Base-by-base conservation (phyloP, 2,113 vertebrate genomes). In the Oryzias javanicus region DNA sequence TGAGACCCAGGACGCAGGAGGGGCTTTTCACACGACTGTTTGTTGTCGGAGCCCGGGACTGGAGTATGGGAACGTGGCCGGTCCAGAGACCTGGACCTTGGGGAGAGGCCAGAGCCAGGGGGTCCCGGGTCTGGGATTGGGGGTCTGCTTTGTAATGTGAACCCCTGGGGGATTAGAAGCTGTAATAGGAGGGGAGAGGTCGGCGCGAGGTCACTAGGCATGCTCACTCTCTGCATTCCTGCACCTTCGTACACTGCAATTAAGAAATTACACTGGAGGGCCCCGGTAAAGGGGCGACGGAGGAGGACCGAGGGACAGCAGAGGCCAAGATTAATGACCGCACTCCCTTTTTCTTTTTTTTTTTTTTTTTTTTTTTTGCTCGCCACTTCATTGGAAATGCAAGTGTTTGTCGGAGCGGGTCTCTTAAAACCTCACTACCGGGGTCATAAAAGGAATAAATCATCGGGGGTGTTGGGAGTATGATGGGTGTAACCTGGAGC, bases 401-500 rank as follows among this genome's bases (percentile, higher is more conserved):
- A 88, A 81, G 70, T 88, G 85, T 91, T 91, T 89, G 84, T 88
- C 82, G 80, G 84, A 78, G 49, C 76, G 64, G 79, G 80, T 86
- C 83, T 90, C 85, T 91, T 90, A 91, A 92, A 91, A 86, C 71
- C 85, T 72, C 81, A 87, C 89, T 89, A 89, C 83, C 50, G 67
- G 55, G 83, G 80, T 86, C 82, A 85, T 90, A 88, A 91, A 91
- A 77, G 63, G 76, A 89, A 87, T 88, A 83, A 90, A 91, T 88
- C 85, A 84, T 82, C 70, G 52, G 59, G 70, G 66, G 72, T 57
- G 78, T 48, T 48, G n/a, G 57, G 77, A 74, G 62, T 60, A 73
- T 70, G 84, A 79, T 78, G 76, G 81, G 70, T 72, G 92, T 95
- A 96, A 95, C 94, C 94, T 92, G 88, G 27, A 89, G 86, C 76